Base-by-base conservation (phyloP, 1,140 invertebrate genomes). In the Oryctes rhinoceros region DNA sequence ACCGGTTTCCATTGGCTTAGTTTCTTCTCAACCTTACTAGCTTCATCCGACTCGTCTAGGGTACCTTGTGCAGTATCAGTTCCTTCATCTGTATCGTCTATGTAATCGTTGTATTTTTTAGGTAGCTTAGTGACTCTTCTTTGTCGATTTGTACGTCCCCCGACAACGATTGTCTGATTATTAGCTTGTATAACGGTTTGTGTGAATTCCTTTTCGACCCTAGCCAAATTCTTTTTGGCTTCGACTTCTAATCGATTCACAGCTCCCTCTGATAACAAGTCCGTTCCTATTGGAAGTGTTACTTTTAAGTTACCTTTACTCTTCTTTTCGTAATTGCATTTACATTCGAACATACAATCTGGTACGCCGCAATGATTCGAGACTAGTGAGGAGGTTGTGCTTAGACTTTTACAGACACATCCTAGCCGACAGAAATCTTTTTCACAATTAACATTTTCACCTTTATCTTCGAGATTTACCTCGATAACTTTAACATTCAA, bases 261-360 rank as follows among this genome's bases (percentile, higher is more conserved):
- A 7, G 87, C 84, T 30, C 84, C 82, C 53, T 71, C 80, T 20
- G 86, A 84, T 78, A 86, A 81, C 74, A 85, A 76, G 75, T 81
- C 81, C 20, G 79, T 79, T 13, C 81, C 82, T 62, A 78, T 71
- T 62, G 81, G 74, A 81, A 84, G 74, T 11, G 76, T 78, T 2
- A 82, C 37, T 35, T 77, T 76, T 13, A 78, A 53, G 44, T 80
- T 79, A 18, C 53, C 74, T 20, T 62, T 59, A 18, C 37, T 81
- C 44, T 53, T 48, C 44, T 44, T 81, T 49, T 82, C 74, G 67
- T 84, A 80, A 30, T 84, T 81, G 83, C 89, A 90, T 15, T 76
- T 82, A 80, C 89, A 90, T 65, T 85, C 81, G 76, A 90, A 89
- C 86, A 90, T 89, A 80, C 89, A 90, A 20, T 87, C 81, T 3